Evolutionary conservation across 2,888 invertebrate genomes (phyloP), one percentile per base, ranked within the genome.

Genomic region (Tanypteryx hageni): DNA sequence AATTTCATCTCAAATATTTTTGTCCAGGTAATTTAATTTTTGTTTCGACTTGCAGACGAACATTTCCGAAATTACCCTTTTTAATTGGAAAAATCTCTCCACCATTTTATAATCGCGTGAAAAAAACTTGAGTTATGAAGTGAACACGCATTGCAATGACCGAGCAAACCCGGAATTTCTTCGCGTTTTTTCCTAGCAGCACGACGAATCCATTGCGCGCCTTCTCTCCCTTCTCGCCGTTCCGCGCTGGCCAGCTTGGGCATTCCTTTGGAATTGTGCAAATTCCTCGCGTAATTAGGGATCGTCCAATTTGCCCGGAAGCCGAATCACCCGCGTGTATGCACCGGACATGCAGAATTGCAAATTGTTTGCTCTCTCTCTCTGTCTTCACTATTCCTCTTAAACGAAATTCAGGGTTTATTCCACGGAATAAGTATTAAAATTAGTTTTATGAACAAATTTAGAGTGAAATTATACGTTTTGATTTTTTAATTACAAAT

Each of bases 271-370:
- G 89, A 64, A 89, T 89, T 89, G 89, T 68, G 64, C 89, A 89
- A 89, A 89, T 89, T 89, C 89, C 89, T 89, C 64, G 89, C 56
- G 89, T 89, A 89, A 89, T 89, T 89, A 89, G 89, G 89, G 89
- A 44, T 89, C 89, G 89, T 89, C 31, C 64, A 89, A 89, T 89
- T 89, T 89, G 68, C 89, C 68, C 68, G 10, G 89, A 61, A 68
- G 89, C 89, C 56, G 89, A 89, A 89, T 89, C 64, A 89, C 89
- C 89, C 89, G 44, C 86, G 61, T 86, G 86, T 86, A 86, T 89
- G 44, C 89, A 56, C 56, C 68, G 89, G 89, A 89, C 89, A 89
- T 89, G 64, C 64, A n/a, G 64, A 68, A 89, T 89, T 89, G 44
- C 89, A 68, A 89, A 89, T 89, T 89, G 64, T 64, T 89, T 89